Evolutionary conservation across 2,797 vertebrate species (phyloP), one percentile per base, ranked within the genome.

Genomic region (Channallabes apus): DNA sequence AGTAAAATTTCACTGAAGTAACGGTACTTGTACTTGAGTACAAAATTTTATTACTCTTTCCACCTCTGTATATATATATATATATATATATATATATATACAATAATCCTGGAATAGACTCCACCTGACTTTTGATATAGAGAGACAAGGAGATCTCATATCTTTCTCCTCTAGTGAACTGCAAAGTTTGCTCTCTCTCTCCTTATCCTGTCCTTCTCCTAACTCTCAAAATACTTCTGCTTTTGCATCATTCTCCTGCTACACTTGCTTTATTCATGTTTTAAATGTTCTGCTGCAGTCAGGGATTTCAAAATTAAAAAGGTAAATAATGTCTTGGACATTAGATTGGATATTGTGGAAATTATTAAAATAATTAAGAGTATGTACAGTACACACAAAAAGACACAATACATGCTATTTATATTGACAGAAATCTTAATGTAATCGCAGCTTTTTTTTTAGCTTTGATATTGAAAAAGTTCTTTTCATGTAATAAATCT

Each of bases 211-310:
- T 38, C 80, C 18, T 72, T 61, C 38, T 77, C 38, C 69, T 24
- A 80, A 65, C 38, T 76, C 29, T 79, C 29, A 94, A 95, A 94
- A 89, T 90, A 91, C 92, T 94, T 93, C 94, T 94, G 93, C 93
- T 91, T 92, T 94, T 94, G 54, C 91, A 93, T 92, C 92, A 95
- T 95, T 95, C 95, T 12, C 61, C 38, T 41, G 64, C 71, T n/a
- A 92, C 7, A 24, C 32, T 93, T 92, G 90, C 94, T 97, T 97
- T 97, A 96, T 96, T 95, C 95, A 95, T 96, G 95, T 96, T 95
- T 94, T 93, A 95, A 95, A 94, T 94, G 92, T 94, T 90, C 91
- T 94, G 93, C 96, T 96, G 94, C 92, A 92, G 92, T 88, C 89
- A 91, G 88, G 86, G 88, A 90, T 90, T 89, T 78, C 82, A 91